Conservation (phyloP, 2,888 invertebrate species). For the Tipula confusa region DNA sequence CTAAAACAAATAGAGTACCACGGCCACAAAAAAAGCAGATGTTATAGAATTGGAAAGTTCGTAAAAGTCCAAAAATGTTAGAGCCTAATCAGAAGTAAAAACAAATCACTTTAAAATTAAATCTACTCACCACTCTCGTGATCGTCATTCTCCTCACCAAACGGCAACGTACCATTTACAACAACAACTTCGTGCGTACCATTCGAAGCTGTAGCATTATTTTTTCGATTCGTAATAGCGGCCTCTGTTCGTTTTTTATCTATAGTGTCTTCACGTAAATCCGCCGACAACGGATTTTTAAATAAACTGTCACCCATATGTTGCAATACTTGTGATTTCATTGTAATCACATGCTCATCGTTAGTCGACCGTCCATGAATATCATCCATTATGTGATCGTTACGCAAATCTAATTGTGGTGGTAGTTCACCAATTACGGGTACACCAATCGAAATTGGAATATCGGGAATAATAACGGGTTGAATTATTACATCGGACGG, state of each 20-base stretch:
- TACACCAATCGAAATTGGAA: constrained; percentile 48
- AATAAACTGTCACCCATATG: constrained; percentile 44
- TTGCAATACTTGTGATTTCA: constrained; percentile 36
- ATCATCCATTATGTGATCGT: neutral
- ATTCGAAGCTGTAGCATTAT: neutral
- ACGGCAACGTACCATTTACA: neutral
- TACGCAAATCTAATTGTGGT: constrained; percentile 47
- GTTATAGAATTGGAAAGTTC: no score
- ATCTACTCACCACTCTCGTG: neutral
- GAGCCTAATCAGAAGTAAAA: no score
- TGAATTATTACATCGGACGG: constrained; percentile 47
- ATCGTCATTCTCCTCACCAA: constrained; percentile 26
- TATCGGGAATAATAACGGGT: constrained; percentile 43
- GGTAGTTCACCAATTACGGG: constrained; percentile 50
- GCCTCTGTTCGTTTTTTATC: neutral
- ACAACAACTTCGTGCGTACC: neutral
- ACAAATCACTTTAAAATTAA: neutral
- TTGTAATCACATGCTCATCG: constrained; percentile 29
- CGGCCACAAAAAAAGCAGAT: no score
- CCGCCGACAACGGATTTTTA: constrained; percentile 45
- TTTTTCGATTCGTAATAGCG: neutral
- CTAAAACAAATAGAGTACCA: no score
- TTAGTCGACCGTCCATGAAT: neutral
- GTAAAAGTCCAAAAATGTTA: no score
- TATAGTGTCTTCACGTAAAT: constrained; percentile 35